phyloP scores from a whole-genome alignment of 2,113 vertebrate species.

The Malurus melanocephalus region DNA sequence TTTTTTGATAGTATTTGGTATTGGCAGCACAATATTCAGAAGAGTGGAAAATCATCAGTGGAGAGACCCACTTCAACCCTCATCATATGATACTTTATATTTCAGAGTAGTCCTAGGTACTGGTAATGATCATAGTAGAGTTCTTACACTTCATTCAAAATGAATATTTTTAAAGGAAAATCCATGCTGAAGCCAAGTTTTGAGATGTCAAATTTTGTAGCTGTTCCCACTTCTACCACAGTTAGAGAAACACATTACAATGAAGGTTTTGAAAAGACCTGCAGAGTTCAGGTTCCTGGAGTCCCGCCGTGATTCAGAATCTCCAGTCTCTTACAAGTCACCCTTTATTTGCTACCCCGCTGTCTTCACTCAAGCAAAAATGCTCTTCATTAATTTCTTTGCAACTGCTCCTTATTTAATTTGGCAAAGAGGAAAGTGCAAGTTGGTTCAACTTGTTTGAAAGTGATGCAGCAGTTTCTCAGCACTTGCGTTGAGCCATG shows the following conservation, averaged over 20 bases:
- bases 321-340: slow-evolving; percentile 12
- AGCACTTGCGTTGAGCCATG: fast-evolving
- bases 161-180: slow-evolving; percentile 40
- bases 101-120: not conserved
- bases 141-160: slow-evolving; percentile 11
- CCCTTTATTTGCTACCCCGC: slow-evolving; percentile 16
- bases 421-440: not conserved
- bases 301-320: not conserved
- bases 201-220: slow-evolving; percentile 20
- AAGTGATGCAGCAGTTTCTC: slow-evolving; percentile 53
- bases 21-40: not conserved
- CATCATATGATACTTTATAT: not conserved
- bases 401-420: slow-evolving; percentile 20
- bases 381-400: slow-evolving; percentile 11
- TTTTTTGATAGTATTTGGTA: not conserved
- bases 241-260: slow-evolving; percentile 14
- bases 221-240: slow-evolving; percentile 18
- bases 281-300: not conserved
- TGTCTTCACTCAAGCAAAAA: not conserved
- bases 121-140: not conserved
- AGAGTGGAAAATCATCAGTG: not conserved
- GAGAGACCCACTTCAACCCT: not conserved
- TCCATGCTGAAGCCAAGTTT: slow-evolving; percentile 8
- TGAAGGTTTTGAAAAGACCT: not conserved
- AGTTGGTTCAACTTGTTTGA: not conserved